Evolutionary conservation across 1,140 invertebrate species (phyloP).

Genomic region (Bombus impatiens): DNA sequence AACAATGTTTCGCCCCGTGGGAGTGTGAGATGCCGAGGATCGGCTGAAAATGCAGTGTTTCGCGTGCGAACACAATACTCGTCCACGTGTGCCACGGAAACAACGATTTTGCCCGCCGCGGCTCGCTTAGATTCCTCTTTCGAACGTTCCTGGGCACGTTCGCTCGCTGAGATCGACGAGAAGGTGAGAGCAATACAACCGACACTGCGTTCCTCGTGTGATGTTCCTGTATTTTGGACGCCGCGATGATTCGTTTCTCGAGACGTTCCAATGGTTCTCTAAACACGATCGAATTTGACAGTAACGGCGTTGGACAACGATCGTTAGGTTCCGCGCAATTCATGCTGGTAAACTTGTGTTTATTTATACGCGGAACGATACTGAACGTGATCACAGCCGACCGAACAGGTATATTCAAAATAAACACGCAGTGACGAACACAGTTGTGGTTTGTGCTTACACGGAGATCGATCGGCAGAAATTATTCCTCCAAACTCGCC

Average conservation of each 20-base stretch:
- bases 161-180: background rate
- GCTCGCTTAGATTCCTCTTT: background rate
- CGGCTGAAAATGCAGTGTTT: conserved; percentile 43
- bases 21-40: conserved; percentile 34
- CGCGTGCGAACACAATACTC: conserved; percentile 31
- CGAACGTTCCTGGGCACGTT: background rate
- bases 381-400: background rate
- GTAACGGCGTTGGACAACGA: background rate
- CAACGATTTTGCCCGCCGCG: conserved; percentile 5
- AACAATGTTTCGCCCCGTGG: conserved; percentile 43
- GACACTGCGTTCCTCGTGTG: background rate
- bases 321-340: background rate
- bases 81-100: conserved; percentile 47
- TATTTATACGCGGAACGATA: conserved; percentile 17
- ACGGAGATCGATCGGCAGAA: background rate
- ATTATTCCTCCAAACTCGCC: background rate
- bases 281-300: background rate
- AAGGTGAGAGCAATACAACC: background rate
- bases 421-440: background rate
- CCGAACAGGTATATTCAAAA: conserved; percentile 13
- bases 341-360: background rate
- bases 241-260: background rate
- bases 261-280: fast-evolving
- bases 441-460: background rate
- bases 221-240: background rate